These are phyloP conservation scores for Casuarius casuarius DNA, from an alignment of 2,113 vertebrate species.

Conservation along the genomic window DNA sequence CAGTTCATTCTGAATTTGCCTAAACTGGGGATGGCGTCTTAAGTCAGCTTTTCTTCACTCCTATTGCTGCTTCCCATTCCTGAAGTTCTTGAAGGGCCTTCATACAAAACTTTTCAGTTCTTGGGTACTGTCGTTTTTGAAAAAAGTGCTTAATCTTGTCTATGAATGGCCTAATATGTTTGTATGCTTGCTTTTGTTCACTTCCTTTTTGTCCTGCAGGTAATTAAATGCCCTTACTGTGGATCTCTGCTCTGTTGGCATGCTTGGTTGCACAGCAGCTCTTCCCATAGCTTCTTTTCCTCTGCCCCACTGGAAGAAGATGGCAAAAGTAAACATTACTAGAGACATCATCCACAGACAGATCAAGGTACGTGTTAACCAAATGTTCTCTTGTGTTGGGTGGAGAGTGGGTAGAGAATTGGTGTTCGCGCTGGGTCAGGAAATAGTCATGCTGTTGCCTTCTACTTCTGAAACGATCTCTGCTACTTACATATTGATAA, in stretches of 20 bases:
- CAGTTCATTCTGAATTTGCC: background rate
- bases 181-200: background rate
- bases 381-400: accelerated
- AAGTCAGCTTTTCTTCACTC: background rate
- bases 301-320: constrained; percentile 81
- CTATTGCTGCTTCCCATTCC: background rate
- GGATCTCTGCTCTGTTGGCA: constrained; percentile 66
- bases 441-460: background rate
- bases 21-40: background rate
- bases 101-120: background rate
- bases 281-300: constrained; percentile 72
- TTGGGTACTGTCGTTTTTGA: accelerated
- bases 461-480: background rate
- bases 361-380: constrained; percentile 78
- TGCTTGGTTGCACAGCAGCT: constrained; percentile 81
- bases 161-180: background rate
- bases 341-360: constrained; percentile 91
- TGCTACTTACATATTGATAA: background rate
- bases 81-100: background rate
- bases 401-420: background rate
- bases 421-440: accelerated
- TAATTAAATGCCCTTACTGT: constrained; percentile 69
- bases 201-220: constrained; percentile 26
- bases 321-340: constrained; percentile 94
- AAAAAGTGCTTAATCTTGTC: accelerated